phyloP scores from a whole-genome alignment of 2,113 vertebrate genomes.

The Collichthys lucidus region DNA sequence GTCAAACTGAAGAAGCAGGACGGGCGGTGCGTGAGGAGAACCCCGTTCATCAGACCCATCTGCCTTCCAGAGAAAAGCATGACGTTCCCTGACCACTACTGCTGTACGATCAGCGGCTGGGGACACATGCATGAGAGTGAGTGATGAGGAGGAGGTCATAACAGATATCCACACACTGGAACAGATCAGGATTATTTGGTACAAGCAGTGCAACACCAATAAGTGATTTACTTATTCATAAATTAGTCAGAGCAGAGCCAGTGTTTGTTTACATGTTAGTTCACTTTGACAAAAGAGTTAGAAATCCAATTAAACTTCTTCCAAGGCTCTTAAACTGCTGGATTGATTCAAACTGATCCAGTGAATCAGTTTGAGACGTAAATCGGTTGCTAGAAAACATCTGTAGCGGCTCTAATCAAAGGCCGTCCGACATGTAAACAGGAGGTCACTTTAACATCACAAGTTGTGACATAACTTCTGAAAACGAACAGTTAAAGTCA shows the following conservation, averaged over 20 bases:
- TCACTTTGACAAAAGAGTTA: neutral
- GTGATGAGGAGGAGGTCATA: conserved; percentile 58
- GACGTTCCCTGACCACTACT: conserved; percentile 82
- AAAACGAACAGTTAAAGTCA: too few relatives aligned
- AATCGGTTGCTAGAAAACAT: too few relatives aligned
- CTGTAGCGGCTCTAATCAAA: neutral
- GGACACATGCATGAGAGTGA: conserved; percentile 91
- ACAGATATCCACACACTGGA: neutral
- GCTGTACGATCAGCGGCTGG: conserved; percentile 94
- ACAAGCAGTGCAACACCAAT: neutral
- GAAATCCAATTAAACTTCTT: neutral
- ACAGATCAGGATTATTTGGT: neutral
- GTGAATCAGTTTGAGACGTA: neutral
- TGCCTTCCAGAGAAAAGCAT: conserved; percentile 87
- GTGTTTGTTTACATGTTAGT: neutral
- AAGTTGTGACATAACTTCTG: too few relatives aligned
- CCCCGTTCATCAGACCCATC: conserved; percentile 91
- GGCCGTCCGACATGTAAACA: neutral
- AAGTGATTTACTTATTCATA: neutral
- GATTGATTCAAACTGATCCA: neutral
- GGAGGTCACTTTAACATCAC: neutral
- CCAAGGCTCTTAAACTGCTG: neutral
- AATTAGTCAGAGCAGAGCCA: too few relatives aligned
- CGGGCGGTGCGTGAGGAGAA: conserved; percentile 86
- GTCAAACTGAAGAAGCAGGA: conserved; percentile 91